These are phyloP conservation scores for Nebria brevicollis DNA, from an alignment of 2,888 invertebrate genomes.

Conservation along the genomic window DNA sequence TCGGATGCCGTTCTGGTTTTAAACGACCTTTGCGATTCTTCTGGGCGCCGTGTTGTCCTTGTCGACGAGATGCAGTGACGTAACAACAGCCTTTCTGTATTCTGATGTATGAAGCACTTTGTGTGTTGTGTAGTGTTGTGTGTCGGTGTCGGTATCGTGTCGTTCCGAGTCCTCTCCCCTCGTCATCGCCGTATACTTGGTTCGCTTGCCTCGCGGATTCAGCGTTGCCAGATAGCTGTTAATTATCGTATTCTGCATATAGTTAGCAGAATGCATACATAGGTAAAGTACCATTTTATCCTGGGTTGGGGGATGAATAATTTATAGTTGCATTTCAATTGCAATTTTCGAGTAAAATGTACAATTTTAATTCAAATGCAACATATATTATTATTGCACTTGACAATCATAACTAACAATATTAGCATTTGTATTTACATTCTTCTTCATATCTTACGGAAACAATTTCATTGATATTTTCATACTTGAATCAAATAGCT, in stretches of 20 bases:
- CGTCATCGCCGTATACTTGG: neutral
- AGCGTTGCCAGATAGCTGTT: neutral
- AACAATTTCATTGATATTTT: too few relatives aligned
- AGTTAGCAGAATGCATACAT: neutral
- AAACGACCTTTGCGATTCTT: constrained; percentile 24
- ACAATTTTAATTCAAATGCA: too few relatives aligned
- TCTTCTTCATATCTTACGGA: too few relatives aligned
- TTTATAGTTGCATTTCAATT: neutral
- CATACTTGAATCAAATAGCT: too few relatives aligned
- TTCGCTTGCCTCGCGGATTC: neutral
- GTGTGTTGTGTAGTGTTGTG: neutral
- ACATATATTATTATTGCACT: too few relatives aligned
- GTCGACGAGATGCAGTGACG: constrained; percentile 11
- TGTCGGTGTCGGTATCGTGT: neutral
- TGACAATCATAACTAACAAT: too few relatives aligned
- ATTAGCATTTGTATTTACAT: too few relatives aligned
- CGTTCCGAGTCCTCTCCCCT: neutral
- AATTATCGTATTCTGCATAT: neutral
- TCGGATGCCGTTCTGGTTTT: neutral
- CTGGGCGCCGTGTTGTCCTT: constrained; percentile 13
- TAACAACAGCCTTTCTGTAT: constrained; percentile 7
- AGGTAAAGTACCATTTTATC: neutral
- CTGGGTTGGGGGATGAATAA: neutral
- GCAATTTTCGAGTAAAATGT: too few relatives aligned
- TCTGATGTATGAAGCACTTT: neutral